Conservation (phyloP, 1,140 invertebrate genomes). For the Micrasema minimum region DNA sequence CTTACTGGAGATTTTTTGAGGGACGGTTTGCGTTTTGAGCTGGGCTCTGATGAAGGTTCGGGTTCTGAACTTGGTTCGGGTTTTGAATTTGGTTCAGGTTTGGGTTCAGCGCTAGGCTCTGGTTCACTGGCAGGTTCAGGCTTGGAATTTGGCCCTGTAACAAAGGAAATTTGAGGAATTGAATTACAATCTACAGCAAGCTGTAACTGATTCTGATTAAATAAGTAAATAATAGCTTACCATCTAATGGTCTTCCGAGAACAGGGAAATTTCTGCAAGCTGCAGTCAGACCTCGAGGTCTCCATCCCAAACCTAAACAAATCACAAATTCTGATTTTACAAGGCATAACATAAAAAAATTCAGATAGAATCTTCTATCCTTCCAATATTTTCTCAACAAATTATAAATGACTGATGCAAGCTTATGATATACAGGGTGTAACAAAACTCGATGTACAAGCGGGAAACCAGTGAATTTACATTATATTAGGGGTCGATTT, state of each 20-base stretch:
- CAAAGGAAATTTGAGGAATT: background rate
- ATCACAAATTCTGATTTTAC: too few species aligned
- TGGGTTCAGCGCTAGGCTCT: constrained; percentile 58
- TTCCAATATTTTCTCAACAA: too few species aligned
- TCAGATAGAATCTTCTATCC: too few species aligned
- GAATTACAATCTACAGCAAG: background rate
- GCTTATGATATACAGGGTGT: too few species aligned
- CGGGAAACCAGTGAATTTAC: too few species aligned
- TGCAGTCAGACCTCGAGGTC: constrained; percentile 77
- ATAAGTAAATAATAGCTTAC: constrained; percentile 47
- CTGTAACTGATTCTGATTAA: background rate
- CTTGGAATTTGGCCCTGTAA: constrained; percentile 61
- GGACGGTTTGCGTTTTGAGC: constrained; percentile 52
- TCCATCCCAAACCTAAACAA: constrained; percentile 75
- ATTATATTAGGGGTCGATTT: too few species aligned
- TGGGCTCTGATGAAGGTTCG: constrained; percentile 50
- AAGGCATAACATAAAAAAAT: too few species aligned
- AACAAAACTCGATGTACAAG: too few species aligned
- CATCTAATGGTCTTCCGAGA: constrained; percentile 65
- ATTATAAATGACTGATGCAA: too few species aligned
- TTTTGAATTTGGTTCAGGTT: constrained; percentile 57
- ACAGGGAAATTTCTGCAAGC: constrained; percentile 82
- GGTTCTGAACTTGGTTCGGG: constrained; percentile 63
- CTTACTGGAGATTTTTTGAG: constrained; percentile 49
- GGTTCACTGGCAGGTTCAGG: constrained; percentile 58